Conservation (phyloP, 37 sponge, comb jelly and placozoan species). For the Geodia barretti region DNA sequence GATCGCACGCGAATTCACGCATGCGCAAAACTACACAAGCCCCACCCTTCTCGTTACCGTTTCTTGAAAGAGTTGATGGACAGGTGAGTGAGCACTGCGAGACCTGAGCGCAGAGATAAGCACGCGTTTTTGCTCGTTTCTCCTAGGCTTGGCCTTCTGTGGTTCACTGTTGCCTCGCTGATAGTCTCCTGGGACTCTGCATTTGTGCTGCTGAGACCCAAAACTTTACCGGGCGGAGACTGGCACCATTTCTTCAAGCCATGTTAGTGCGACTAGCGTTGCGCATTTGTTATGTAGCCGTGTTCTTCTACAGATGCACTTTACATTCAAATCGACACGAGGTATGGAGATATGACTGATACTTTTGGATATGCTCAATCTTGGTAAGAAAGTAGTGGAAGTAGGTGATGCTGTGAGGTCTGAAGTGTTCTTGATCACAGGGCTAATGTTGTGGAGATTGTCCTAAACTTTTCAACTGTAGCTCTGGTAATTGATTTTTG, state of each 20-base stretch:
- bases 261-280: slow-evolving; percentile 38
- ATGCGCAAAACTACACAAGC: no score
- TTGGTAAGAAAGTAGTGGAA: slow-evolving; percentile 38
- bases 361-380: slow-evolving; percentile 64
- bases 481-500: slow-evolving; percentile 18
- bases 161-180: slow-evolving; percentile 56
- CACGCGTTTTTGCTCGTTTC: neutral
- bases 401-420: neutral
- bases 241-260: slow-evolving; percentile 51
- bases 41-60: neutral
- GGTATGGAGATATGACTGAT: slow-evolving; percentile 82
- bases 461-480: slow-evolving; percentile 14
- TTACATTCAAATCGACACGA: slow-evolving; percentile 64
- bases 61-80: neutral
- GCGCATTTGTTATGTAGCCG: neutral
- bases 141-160: slow-evolving; percentile 13
- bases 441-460: slow-evolving; percentile 40
- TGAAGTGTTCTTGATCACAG: neutral
- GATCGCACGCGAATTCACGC: no score
- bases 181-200: slow-evolving; percentile 64
- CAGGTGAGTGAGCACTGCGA: neutral
- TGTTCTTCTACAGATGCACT: slow-evolving; percentile 56
- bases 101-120: no score
- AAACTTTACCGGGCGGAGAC: slow-evolving; percentile 63
- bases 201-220: slow-evolving; percentile 68